Conservation (phyloP, 1,140 invertebrate species). For the Euwallacea fornicatus region DNA sequence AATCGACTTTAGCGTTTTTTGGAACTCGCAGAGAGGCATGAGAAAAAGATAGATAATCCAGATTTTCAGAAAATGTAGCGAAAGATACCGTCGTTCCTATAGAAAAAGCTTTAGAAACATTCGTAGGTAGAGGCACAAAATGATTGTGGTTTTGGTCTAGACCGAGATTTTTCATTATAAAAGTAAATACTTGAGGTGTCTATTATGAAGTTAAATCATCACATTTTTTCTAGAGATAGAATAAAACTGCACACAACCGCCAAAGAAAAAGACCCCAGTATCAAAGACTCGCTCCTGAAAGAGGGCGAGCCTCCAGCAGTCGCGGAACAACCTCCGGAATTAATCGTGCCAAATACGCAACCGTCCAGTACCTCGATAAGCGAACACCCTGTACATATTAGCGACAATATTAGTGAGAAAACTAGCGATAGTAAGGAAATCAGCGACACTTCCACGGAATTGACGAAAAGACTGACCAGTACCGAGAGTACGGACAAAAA, state of each 20-base stretch:
- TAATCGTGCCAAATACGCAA: constrained; percentile 16
- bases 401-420: constrained; percentile 24
- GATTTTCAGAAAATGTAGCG: too few relatives aligned
- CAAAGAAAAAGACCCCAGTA: constrained; percentile 42
- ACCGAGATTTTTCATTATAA: neutral
- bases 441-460: neutral
- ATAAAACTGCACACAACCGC: constrained; percentile 44
- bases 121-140: too few relatives aligned
- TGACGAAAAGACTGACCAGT: constrained; percentile 15
- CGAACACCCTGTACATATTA: constrained; percentile 12
- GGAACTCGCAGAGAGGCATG: too few relatives aligned
- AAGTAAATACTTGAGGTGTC: neutral
- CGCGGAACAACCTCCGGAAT: constrained; percentile 11
- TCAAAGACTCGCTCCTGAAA: constrained; percentile 41
- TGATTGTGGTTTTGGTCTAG: neutral
- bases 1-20: too few relatives aligned
- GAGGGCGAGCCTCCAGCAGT: constrained; percentile 35
- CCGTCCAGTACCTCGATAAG: constrained; percentile 39
- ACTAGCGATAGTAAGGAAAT: constrained; percentile 18
- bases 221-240: constrained; percentile 39
- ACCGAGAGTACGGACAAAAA: constrained; percentile 41
- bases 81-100: too few relatives aligned
- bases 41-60: too few relatives aligned
- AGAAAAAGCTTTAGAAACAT: too few relatives aligned
- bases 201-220: too few relatives aligned